phyloP scores from a whole-genome alignment of 2,888 invertebrate genomes.

The Celastrina argiolus region DNA sequence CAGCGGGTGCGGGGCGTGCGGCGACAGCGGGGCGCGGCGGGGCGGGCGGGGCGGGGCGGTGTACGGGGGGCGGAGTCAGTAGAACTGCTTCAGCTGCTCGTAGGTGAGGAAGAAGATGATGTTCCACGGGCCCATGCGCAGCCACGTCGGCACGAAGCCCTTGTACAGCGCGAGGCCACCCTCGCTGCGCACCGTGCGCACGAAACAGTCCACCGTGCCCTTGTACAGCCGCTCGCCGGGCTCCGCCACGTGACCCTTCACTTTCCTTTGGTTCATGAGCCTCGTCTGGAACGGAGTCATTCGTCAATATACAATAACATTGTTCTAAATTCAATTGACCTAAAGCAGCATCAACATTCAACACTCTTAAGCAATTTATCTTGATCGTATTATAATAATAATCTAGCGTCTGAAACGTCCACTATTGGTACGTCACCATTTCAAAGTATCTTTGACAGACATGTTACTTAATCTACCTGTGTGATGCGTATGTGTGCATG shows the following conservation, averaged over 20 bases:
- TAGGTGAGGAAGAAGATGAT: slow-evolving; percentile 96
- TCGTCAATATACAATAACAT: too few species aligned
- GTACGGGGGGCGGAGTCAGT: slow-evolving; percentile 49
- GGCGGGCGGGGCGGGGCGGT: not conserved
- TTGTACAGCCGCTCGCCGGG: slow-evolving; percentile 79
- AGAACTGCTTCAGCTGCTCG: slow-evolving; percentile 90
- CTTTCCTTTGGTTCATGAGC: slow-evolving; percentile 92
- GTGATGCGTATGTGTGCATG: too few species aligned
- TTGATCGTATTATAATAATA: too few species aligned
- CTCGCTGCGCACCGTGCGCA: slow-evolving; percentile 92
- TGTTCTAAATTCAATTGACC: too few species aligned
- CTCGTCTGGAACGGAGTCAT: slow-evolving; percentile 85
- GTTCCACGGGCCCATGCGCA: slow-evolving; percentile 98
- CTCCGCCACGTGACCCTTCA: slow-evolving; percentile 53
- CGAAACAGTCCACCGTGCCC: slow-evolving; percentile 89
- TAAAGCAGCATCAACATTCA: too few species aligned
- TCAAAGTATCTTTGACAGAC: too few species aligned
- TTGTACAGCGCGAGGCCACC: slow-evolving; percentile 93
- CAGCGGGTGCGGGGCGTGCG: too few species aligned
- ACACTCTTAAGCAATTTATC: too few species aligned
- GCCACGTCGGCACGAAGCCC: slow-evolving; percentile 96
- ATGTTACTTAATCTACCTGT: too few species aligned
- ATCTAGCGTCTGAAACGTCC: too few species aligned
- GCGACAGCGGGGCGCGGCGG: not conserved
- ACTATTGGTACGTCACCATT: too few species aligned